phyloP scores from a whole-genome alignment of 2,113 vertebrate genomes.

The Rhombomys opimus region DNA sequence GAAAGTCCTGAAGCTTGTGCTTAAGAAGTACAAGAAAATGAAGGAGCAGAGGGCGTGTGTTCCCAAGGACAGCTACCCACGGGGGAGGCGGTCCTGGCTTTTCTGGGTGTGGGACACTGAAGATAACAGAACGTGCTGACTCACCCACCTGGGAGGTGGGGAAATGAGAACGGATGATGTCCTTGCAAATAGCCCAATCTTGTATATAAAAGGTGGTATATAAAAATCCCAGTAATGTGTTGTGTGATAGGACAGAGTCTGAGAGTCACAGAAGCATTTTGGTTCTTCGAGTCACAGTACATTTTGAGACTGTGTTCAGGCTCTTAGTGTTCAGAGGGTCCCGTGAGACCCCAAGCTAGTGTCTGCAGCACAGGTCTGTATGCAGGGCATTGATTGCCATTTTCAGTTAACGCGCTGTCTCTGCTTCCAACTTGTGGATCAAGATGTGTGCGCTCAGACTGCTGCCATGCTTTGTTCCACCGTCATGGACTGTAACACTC shows the following conservation, averaged over 20 bases:
- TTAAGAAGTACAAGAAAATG: neutral
- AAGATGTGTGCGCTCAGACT: neutral
- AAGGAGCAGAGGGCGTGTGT: neutral
- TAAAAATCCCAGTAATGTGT: neutral
- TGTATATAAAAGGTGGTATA: neutral
- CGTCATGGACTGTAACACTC: neutral
- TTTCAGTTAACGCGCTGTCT: neutral
- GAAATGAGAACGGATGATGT: neutral
- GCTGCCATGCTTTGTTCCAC: neutral
- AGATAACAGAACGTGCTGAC: neutral
- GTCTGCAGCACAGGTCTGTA: neutral
- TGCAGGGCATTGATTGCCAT: neutral
- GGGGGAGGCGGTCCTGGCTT: neutral
- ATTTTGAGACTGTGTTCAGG: neutral
- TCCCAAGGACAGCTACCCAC: neutral
- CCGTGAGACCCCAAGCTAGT: neutral
- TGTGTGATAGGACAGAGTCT: neutral
- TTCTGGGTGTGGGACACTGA: neutral
- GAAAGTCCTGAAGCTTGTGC: neutral
- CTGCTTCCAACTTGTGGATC: neutral
- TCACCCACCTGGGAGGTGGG: neutral
- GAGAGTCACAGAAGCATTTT: neutral
- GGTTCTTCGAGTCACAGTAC: neutral
- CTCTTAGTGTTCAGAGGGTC: neutral
- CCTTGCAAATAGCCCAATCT: neutral